Conservation (phyloP, 2,113 vertebrate genomes). For the Nothocercus julius region DNA sequence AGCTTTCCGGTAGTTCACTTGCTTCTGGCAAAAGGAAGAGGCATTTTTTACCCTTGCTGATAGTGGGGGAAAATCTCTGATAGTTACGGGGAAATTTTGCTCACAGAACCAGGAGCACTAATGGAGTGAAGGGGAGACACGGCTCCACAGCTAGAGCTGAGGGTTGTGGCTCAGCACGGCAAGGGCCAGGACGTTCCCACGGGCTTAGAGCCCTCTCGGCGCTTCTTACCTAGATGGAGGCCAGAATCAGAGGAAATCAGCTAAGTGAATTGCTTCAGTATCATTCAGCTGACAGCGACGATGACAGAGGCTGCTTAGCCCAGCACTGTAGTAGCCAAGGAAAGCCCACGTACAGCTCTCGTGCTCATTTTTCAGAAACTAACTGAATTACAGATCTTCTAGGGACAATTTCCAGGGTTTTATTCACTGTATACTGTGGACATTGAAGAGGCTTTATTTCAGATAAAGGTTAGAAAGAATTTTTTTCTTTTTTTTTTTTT, state of each 20-base stretch:
- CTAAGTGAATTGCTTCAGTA: background rate
- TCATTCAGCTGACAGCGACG: background rate
- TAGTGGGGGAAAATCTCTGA: background rate
- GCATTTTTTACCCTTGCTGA: background rate
- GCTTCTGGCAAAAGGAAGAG: background rate
- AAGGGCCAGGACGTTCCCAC: accelerated
- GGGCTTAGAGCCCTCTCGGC: background rate
- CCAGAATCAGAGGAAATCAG: background rate
- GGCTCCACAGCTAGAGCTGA: background rate
- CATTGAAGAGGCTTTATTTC: background rate
- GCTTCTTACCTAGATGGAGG: background rate
- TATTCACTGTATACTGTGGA: background rate
- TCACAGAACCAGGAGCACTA: background rate
- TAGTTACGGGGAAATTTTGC: background rate
- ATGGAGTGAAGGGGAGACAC: background rate
- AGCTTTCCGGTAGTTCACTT: background rate
- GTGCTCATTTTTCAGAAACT: background rate
- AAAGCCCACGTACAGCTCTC: background rate
- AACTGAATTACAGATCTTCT: background rate
- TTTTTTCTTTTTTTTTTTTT: background rate
- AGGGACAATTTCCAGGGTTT: background rate
- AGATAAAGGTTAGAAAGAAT: background rate
- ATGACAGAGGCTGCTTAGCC: background rate
- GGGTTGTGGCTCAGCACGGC: background rate
- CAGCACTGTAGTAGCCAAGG: background rate